Evolutionary conservation across 1,140 invertebrate species (phyloP).

Genomic region (Drosophila nasuta): DNA sequence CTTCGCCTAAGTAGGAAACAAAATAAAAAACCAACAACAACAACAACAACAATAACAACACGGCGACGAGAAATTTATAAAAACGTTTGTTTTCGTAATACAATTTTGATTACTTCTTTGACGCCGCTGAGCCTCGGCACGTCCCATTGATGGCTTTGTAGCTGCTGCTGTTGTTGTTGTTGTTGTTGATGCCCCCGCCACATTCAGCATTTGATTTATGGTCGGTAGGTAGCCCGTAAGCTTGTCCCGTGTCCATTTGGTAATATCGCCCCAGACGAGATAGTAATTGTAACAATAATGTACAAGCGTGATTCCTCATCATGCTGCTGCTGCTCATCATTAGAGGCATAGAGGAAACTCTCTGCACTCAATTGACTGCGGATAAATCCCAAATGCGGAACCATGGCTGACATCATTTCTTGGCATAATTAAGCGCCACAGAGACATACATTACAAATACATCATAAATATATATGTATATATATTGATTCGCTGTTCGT

Average conservation of each 20-base stretch:
- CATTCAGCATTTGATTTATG: constrained; percentile 67
- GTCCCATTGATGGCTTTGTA: constrained; percentile 71
- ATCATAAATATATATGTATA: background rate
- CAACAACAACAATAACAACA: background rate
- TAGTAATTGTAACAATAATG: constrained; percentile 74
- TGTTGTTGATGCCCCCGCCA: constrained; percentile 19
- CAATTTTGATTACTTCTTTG: constrained; percentile 82
- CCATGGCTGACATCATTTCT: constrained; percentile 37
- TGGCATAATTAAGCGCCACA: constrained; percentile 11
- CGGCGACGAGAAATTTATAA: constrained; percentile 52
- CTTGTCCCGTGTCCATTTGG: constrained; percentile 61
- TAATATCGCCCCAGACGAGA: constrained; percentile 41
- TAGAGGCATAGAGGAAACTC: constrained; percentile 24
- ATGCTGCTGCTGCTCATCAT: constrained; percentile 32
- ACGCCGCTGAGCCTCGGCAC: constrained; percentile 52
- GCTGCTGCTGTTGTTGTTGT: background rate
- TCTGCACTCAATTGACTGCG: background rate
- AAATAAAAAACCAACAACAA: background rate
- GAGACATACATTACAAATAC: background rate
- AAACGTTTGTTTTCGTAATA: constrained; percentile 83
- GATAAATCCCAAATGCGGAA: constrained; percentile 46
- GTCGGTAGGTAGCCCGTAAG: constrained; percentile 27
- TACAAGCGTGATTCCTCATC: constrained; percentile 38
- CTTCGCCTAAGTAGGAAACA: constrained; percentile 42
- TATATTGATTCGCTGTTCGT: background rate